Evolutionary conservation across 2,888 invertebrate genomes (phyloP).

Genomic region (Disparrhopalites patrizii): DNA sequence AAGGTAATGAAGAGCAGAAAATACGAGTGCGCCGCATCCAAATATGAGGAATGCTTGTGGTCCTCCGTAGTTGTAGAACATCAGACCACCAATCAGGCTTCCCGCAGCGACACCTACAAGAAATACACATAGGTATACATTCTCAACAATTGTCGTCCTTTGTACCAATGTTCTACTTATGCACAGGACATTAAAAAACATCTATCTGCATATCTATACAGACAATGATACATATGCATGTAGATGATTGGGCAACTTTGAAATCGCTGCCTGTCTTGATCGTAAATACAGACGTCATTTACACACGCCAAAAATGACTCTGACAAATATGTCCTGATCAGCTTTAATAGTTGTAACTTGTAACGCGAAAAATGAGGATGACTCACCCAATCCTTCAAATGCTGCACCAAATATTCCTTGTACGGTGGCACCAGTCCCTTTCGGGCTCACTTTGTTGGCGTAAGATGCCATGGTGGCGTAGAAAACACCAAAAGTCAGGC

Average conservation of each 20-base stretch:
- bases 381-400: constrained; percentile 73
- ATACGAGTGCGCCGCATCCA: constrained; percentile 64
- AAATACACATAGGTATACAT: not conserved
- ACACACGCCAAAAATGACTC: too few relatives aligned
- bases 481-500: constrained; percentile 81
- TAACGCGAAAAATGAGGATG: too few relatives aligned
- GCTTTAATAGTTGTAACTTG: not conserved
- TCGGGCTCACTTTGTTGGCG: constrained; percentile 75
- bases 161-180: too few relatives aligned
- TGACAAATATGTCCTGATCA: not conserved
- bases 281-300: too few relatives aligned
- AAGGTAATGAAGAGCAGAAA: constrained; percentile 59
- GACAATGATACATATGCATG: not conserved
- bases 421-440: constrained; percentile 80
- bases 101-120: constrained; percentile 66
- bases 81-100: constrained; percentile 70
- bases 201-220: not conserved
- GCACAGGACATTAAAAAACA: too few relatives aligned
- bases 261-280: too few relatives aligned
- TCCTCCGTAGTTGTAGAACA: constrained; percentile 65
- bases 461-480: constrained; percentile 86
- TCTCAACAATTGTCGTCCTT: too few relatives aligned
- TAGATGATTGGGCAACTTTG: too few relatives aligned
- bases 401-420: constrained; percentile 82
- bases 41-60: constrained; percentile 67